These are phyloP conservation scores for Cathartes aura DNA, from an alignment of 2,113 vertebrate genomes.

Conservation along the genomic window DNA sequence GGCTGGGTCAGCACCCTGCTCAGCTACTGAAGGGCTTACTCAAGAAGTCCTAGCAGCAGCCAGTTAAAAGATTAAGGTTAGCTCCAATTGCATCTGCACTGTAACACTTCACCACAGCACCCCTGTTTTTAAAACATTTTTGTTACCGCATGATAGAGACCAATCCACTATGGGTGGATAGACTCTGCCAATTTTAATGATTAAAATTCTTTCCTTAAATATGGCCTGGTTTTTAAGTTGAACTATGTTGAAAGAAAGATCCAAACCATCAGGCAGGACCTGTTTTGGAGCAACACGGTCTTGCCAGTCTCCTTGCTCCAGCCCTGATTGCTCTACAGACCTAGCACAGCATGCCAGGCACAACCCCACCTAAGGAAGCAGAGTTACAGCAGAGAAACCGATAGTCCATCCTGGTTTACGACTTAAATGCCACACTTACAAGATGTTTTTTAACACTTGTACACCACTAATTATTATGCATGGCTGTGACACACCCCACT, in stretches of 20 bases:
- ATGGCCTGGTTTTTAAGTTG: background rate
- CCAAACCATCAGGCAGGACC: conserved; percentile 39
- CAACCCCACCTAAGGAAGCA: background rate
- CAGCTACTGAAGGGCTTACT: background rate
- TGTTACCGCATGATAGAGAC: background rate
- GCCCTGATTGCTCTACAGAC: background rate
- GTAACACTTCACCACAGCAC: background rate
- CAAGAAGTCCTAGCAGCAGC: background rate
- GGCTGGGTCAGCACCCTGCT: background rate
- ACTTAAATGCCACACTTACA: background rate
- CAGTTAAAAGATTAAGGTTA: background rate
- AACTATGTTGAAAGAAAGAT: conserved; percentile 23
- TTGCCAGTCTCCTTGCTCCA: background rate
- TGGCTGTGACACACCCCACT: rapidly evolving
- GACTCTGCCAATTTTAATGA: conserved; percentile 16
- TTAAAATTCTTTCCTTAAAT: background rate
- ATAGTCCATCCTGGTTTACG: background rate
- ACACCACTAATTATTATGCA: background rate
- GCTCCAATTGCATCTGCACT: background rate
- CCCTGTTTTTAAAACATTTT: background rate
- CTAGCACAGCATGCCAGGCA: background rate
- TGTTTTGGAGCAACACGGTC: background rate
- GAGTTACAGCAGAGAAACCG: background rate
- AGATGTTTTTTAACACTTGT: background rate
- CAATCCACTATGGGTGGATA: background rate